phyloP scores from a whole-genome alignment of 2,797 vertebrate species.

The Lithobates sylvaticus region DNA sequence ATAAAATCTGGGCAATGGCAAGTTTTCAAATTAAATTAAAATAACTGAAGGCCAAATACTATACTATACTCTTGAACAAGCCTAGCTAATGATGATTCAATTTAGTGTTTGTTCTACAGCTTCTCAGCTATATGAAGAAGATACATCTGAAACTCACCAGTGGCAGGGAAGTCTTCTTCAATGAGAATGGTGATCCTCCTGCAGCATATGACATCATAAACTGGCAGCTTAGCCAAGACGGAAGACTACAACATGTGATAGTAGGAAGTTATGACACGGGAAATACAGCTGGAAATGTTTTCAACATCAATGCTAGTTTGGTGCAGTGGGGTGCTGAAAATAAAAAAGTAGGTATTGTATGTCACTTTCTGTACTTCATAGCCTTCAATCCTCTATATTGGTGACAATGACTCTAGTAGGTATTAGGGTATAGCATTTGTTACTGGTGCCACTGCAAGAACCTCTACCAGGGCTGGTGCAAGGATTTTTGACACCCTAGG shows the following conservation, averaged over 20 bases:
- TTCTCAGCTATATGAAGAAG: conserved; percentile 45
- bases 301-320: conserved; percentile 6
- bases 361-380: neutral
- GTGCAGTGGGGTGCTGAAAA: neutral
- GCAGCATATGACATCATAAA: conserved; percentile 52
- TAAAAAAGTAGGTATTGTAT: neutral
- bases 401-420: neutral
- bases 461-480: too few relatives aligned
- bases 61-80: too few relatives aligned
- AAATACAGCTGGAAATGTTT: neutral
- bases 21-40: too few relatives aligned
- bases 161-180: conserved; percentile 39
- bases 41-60: too few relatives aligned
- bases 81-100: neutral
- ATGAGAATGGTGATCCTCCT: conserved; percentile 49
- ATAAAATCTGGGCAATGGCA: too few relatives aligned
- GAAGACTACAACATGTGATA: conserved; percentile 20
- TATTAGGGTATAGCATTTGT: neutral
- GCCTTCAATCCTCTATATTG: neutral
- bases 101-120: neutral
- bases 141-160: conserved; percentile 3
- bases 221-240: conserved; percentile 29
- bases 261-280: conserved; percentile 49
- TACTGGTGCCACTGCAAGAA: neutral
- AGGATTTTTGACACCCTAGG: too few relatives aligned